Evolutionary conservation across 2,113 vertebrate species (phyloP), one percentile per base, ranked within the genome.

Genomic region (Eublepharis macularius): DNA sequence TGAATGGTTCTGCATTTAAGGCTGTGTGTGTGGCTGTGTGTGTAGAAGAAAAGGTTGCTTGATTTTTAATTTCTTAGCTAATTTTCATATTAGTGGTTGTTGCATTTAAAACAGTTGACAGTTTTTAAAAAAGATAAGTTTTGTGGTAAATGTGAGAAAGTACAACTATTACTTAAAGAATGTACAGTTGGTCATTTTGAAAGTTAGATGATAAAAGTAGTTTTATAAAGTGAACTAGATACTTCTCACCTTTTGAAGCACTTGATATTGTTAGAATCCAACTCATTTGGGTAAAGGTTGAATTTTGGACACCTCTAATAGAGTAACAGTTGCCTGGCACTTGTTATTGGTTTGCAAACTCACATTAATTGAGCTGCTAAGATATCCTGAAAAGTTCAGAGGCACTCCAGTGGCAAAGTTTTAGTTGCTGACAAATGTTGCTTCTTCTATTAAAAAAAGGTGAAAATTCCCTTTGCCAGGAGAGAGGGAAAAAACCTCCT

Each of bases 61-160:
- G 84, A 4, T 0, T 16, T 81, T 57, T 87, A 45, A 45, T 82
- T 45, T 85, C 81, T 74, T 66, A 76, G 1, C 26, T 88, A 0
- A 65, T 86, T 88, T 86, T 73, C 24, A 89, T 76, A 60, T 87
- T 21, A 68, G 34, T 49, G n/a, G 14, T 34, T 60, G 43, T 72
- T 72, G 26, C 6, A 4, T 49, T 81, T 69, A 80, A 47, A 66
- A 36, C 49, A 51, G 16, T 43, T 79, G 77, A 39, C 51, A 39
- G n/a, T n/a, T n/a, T n/a, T n/a, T n/a, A n/a, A n/a, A n/a, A n/a
- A n/a, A n/a, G n/a, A n/a, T n/a, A n/a, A n/a, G n/a, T n/a, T n/a
- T n/a, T n/a, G n/a, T n/a, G n/a, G n/a, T n/a, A n/a, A n/a, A n/a
- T n/a, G n/a, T n/a, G n/a, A n/a, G n/a, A n/a, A n/a, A n/a, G n/a